Base-by-base conservation (phyloP, 2,797 vertebrate species). In the Lithobates sylvaticus region DNA sequence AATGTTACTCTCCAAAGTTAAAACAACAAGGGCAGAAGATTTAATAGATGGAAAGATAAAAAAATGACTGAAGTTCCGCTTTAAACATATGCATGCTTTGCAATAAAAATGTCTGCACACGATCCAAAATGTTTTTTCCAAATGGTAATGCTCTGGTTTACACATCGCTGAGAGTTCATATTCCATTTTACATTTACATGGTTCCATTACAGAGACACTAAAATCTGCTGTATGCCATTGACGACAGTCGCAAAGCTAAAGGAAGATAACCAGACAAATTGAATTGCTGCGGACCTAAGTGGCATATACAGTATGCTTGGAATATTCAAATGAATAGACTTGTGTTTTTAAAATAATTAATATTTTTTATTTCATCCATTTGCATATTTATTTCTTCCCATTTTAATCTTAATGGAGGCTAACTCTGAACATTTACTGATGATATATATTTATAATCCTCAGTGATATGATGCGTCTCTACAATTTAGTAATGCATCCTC, bases 341-440 rank as follows among this genome's bases (percentile, higher is more conserved):
- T 85, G 76, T 76, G 78, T 76, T 86, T 81, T 86, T 69, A 86
- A 32, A 69, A 69, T 86, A 86, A 86, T 86, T 86, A 86, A 86
- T 67, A 27, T 69, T 86, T 47, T 50, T 72, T 81, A 75, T 75
- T 74, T 81, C 29, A 67, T 79, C 68, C 77, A 85, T 85, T 85
- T 75, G 84, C 70, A 76, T 80, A 86, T 81, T 86, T 65, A 67
- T 80, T 80, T 67, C 44, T 76, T 86, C 16, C 9, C 65, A 65
- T 86, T 78, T 81, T 81, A 86, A 86, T 86, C 84, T 76, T 75
- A 54, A 54, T 67, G 69, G 26, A 74, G 71, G 72, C 72, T 81
- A 78, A 65, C 15, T 23, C 64, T 67, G 58, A 65, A 36, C 58
- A 72, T 79, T 74, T 29, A 69, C 26, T 47, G 77, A 85, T 61